Evolutionary conservation across 2,113 vertebrate species (phyloP), one percentile per base, ranked within the genome.

Genomic region (Amphiprion ocellaris): DNA sequence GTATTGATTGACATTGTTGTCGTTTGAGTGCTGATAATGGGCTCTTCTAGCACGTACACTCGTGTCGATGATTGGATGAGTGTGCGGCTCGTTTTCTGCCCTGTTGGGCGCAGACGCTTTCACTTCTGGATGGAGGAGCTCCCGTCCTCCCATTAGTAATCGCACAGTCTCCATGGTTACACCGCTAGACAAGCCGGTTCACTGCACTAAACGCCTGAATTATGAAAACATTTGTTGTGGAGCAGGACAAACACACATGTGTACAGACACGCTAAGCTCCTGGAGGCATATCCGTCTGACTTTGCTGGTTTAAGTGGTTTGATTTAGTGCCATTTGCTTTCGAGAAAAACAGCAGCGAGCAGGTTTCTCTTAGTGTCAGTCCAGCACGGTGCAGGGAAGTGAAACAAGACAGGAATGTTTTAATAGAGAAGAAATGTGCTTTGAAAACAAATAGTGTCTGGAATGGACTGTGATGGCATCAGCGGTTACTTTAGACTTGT

Each of bases 121-220:
- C 72, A 69, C 90, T 84, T 85, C 69, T 65, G 77, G 77, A 83
- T 83, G 84, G 75, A 83, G 23, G 78, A 73, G 77, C 81, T 76
- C 67, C 69, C 39, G 26, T 77, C 62, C 66, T 76, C 59, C 86
- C 80, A 69, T 83, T 65, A 81, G 84, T 74, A 85, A 85, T 77
- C 19, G 33, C 61, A 44, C 11, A 10, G 90, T 93, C 80, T 23
- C 89, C 85, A 91, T 92, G 87, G 92, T 83, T 82, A 92, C 80
- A 0, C 26, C 28, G 10, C 24, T 3, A 89, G 82, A 83, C 74
- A 62, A 64, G 71, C 77, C 50, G 84, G 67, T 85, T 90, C 79
- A 59, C 60, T 87, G 63, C 82, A 79, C 83, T 81, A 73, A 84
- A 59, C 9, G 77, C 17, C 65, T 91, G 79, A 90, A 91, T 91